Evolutionary conservation across 2,888 invertebrate species (phyloP).

Genomic region (Aquatica leii): DNA sequence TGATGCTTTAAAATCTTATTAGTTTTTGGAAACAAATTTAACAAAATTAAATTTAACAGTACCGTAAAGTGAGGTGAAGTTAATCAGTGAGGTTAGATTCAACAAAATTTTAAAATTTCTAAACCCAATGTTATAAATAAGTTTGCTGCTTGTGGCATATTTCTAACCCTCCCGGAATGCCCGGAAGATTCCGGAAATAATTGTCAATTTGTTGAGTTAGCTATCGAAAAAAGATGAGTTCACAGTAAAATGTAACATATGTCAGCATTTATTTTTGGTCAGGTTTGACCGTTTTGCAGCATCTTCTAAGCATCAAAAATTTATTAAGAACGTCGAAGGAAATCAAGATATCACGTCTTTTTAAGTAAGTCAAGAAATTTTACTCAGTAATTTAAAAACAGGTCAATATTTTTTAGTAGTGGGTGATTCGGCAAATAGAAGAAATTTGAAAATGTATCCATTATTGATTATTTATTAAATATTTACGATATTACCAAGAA

Average conservation of each 20-base stretch:
- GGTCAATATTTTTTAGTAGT: constrained; percentile 16
- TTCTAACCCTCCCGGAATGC: neutral
- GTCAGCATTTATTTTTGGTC: constrained; percentile 10
- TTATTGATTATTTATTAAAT: constrained; percentile 18
- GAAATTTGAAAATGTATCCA: constrained; percentile 20
- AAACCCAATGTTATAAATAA: too few species aligned
- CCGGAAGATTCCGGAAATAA: too few species aligned
- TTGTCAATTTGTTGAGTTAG: too few species aligned
- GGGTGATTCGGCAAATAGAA: constrained; percentile 15
- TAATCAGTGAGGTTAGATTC: too few species aligned
- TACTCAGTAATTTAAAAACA: constrained; percentile 15
- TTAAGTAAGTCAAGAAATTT: constrained; percentile 10
- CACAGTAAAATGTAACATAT: constrained; percentile 10
- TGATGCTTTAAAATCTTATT: too few species aligned
- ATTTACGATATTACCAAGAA: constrained; percentile 14
- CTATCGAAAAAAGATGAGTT: constrained; percentile 12
- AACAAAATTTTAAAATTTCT: too few species aligned
- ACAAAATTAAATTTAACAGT: too few species aligned
- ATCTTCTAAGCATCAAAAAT: constrained; percentile 2
- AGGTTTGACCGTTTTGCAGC: constrained; percentile 10
- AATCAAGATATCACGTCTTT: neutral
- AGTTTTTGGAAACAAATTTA: too few species aligned
- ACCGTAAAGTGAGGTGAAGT: too few species aligned
- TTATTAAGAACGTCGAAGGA: constrained; percentile 2
- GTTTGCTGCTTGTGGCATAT: too few species aligned